Evolutionary conservation across 2,888 invertebrate genomes (phyloP), one percentile per base, ranked within the genome.

Genomic region (Teleiodes luculella): DNA sequence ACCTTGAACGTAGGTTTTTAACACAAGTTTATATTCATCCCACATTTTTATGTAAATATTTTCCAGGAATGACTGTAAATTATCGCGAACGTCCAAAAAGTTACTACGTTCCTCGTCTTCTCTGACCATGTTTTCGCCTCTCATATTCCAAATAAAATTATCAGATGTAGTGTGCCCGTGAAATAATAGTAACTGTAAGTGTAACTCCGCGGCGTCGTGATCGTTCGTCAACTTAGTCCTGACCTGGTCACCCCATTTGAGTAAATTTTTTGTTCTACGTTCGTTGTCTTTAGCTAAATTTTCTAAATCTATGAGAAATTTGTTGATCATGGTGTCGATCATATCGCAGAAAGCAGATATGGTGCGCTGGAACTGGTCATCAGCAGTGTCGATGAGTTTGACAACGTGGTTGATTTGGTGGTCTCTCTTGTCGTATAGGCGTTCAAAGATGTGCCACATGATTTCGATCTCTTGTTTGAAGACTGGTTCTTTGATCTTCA

Each of bases 321-420:
- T 87, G 52, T 76, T 91, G 52, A 93, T 91, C 74, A 92, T 91
- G 53, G 85, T 84, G 59, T 93, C 92, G 46, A 94, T 89, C 20
- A 91, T 91, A 53, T 90, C 88, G 52, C 92, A 91, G 72, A 94
- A 94, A 37, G 91, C 90, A 50, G 92, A 87, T 60, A 93, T 91
- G 50, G 93, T 91, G 58, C 92, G 88, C 56, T 90, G 86, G 63
- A 93, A 93, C 67, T 94, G 93, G 20, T 91, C 84, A 71, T 94
- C 93, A 2, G 93, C 91, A 56, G 90, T 76, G 50, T 92, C 85
- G 60, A 93, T 83, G 60, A 93, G 91, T 52, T 85, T 80, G 67
- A 92, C 80, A 11, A 92, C 84, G 59, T 87, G 86, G 4, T 76
- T 69, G 51, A 94, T 92, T 2, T 92, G 72, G 35, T 89, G 75